Base-by-base conservation (phyloP, 2,888 invertebrate species). In the Sminthurides aquaticus region DNA sequence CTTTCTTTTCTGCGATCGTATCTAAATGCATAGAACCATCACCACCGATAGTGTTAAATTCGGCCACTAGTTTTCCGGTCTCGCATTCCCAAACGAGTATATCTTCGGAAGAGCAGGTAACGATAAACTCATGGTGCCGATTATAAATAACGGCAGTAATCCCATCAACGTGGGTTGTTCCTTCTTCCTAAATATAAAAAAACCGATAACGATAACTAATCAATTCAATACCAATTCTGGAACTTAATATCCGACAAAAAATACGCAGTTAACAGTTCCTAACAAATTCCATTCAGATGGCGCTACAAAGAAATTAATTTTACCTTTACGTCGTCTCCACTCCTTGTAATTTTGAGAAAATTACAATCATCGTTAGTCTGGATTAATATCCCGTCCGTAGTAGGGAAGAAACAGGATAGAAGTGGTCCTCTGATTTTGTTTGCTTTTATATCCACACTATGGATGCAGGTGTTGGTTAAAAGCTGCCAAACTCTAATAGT, bases 21-120 rank as follows among this genome's bases (percentile, higher is more conserved):
- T 68, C 68, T 64, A 68, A 64, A 64, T 68, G 68, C 68, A 68
- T 68, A 15, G 65, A 66, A 1, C 68, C 68, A 58, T 68, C 68
- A 18, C 68, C 68, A 25, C 68, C 68, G 49, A 68, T 68, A n/a
- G 68, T 68, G 28, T 68, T 68, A 54, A 68, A 68, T 58, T 68
- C 65, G 5, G 66, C 62, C 15, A 64, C 57, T 24, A 57, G 18
- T 29, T 64, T 60, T 26, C 68, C 68, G 18, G 68, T 63, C 20
- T 63, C 56, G 28, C 63, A 63, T 25, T 65, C 60, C 68, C 68
- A 68, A 8, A 68, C 68, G 3, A 65, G 22, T 57, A 68, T 66
- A 49, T 68, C 68, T 29, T 66, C 68, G n/a, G 62, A 29, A 0
- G 68, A 68, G 34, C 68, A 68, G 1, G 68, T 63, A 48, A 68